Conservation (phyloP, 1,140 invertebrate genomes). For the Parapsyche elsis region DNA sequence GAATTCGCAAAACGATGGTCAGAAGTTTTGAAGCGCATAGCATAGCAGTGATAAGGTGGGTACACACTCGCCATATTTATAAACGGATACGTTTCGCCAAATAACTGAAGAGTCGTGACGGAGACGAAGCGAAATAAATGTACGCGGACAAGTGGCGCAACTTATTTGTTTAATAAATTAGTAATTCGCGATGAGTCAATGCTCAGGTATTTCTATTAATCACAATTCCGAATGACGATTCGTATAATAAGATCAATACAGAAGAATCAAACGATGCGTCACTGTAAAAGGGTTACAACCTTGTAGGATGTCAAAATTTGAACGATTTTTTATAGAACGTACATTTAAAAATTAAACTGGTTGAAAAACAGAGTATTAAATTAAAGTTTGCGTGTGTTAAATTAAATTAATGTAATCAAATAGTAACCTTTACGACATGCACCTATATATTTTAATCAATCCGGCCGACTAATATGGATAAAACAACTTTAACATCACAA, state of each 20-base stretch:
- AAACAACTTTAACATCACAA: not conserved
- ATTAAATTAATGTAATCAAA: not conserved
- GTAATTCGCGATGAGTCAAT: not conserved
- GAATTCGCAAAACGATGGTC: not conserved
- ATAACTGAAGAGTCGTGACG: not conserved
- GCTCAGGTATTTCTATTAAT: not conserved
- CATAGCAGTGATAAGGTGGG: not conserved
- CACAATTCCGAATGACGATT: not conserved
- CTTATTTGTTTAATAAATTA: not conserved
- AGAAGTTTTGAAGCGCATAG: not conserved
- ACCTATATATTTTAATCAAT: not conserved
- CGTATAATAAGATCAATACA: not conserved
- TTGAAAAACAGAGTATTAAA: too few species aligned
- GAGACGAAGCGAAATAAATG: not conserved
- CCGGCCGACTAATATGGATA: not conserved
- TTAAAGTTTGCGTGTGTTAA: not conserved
- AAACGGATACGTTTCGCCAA: too few species aligned
- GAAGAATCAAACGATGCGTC: not conserved
- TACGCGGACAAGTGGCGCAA: not conserved
- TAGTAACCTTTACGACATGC: not conserved
- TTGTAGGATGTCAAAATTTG: too few species aligned
- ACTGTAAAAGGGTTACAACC: too few species aligned
- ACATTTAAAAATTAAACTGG: too few species aligned
- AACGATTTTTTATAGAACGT: too few species aligned
- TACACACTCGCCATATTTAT: not conserved